Conservation (phyloP, 2,888 invertebrate genomes). For the Phyllotreta cruciferae region DNA sequence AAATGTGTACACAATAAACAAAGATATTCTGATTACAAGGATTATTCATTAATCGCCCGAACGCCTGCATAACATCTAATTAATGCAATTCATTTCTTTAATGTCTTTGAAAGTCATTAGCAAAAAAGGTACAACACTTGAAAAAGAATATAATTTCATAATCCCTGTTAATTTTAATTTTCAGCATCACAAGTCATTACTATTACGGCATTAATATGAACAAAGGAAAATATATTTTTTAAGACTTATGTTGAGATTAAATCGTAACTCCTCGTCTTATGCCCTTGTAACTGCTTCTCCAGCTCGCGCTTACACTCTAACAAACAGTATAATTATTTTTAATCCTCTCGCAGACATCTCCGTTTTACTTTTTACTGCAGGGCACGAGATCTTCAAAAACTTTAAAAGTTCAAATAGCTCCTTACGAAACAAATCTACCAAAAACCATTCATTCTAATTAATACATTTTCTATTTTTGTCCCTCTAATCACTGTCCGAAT, state of each 20-base stretch:
- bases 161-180: constrained; percentile 45
- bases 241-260: constrained; percentile 43
- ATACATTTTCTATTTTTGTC: not conserved
- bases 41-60: constrained; percentile 20
- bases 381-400: not conserved
- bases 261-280: constrained; percentile 37
- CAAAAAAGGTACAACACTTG: constrained; percentile 37
- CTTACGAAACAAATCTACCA: too few species aligned
- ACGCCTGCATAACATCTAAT: constrained; percentile 22
- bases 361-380: constrained; percentile 10
- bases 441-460: too few species aligned
- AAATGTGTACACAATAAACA: too few species aligned
- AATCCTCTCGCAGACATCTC: constrained; percentile 25
- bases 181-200: constrained; percentile 42
- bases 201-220: constrained; percentile 38
- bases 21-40: constrained; percentile 23
- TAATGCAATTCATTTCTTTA: constrained; percentile 29
- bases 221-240: constrained; percentile 43
- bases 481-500: not conserved
- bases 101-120: constrained; percentile 31
- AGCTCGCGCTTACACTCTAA: constrained; percentile 21
- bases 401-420: too few species aligned
- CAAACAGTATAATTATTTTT: constrained; percentile 27
- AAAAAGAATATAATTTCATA: constrained; percentile 42
- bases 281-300: constrained; percentile 24